Conservation (phyloP, 2,797 vertebrate genomes). For the Lophius americanus region DNA sequence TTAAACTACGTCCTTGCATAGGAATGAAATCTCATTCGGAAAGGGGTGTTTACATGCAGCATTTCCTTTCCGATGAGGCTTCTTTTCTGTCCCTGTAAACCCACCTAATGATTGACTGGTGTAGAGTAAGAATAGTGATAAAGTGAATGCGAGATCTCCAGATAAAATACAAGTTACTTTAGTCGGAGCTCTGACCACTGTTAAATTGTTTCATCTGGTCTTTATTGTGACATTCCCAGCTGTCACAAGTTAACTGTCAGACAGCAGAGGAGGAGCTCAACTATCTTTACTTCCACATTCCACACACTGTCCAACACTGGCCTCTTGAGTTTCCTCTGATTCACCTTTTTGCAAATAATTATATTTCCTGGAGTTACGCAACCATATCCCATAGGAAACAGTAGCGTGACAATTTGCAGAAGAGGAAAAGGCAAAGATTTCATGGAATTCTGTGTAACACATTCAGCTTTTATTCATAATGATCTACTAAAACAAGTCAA, state of each 20-base stretch:
- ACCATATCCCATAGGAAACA: conserved; percentile 16
- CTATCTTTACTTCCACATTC: conserved; percentile 40
- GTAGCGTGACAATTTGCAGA: neutral
- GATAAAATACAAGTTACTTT: neutral
- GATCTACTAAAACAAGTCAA: neutral
- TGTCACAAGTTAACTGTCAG: conserved; percentile 59
- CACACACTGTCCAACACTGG: neutral
- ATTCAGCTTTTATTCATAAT: neutral
- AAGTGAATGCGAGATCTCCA: neutral
- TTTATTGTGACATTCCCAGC: conserved; percentile 72
- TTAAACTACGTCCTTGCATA: too few relatives aligned
- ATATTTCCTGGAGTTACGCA: neutral
- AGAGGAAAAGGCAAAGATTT: neutral
- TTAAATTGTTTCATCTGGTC: conserved; percentile 49
- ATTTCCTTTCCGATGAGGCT: too few relatives aligned
- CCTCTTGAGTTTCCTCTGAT: neutral
- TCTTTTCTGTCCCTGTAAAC: too few relatives aligned
- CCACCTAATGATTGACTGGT: too few relatives aligned
- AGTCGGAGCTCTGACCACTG: conserved; percentile 5
- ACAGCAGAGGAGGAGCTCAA: conserved; percentile 15
- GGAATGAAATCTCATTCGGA: too few relatives aligned
- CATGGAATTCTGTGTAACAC: neutral
- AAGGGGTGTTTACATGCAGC: too few relatives aligned
- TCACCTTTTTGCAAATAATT: neutral
- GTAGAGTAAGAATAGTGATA: neutral